Evolutionary conservation across 2,888 invertebrate species (phyloP).

Genomic region (Mechanitis mazaeus): DNA sequence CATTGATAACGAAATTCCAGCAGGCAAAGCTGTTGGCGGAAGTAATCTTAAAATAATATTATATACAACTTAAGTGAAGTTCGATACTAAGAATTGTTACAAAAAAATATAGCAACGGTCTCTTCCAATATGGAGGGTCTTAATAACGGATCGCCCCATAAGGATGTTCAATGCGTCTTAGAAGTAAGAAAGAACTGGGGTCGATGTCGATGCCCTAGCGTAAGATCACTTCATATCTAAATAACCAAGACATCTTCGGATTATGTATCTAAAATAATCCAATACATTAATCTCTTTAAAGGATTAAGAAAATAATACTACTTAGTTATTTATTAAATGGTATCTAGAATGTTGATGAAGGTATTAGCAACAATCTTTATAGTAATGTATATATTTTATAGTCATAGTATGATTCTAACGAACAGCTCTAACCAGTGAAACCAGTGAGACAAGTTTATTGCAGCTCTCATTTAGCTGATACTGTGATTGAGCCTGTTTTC

Average conservation of each 20-base stretch:
- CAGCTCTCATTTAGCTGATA: constrained; percentile 35
- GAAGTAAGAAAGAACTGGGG: constrained; percentile 16
- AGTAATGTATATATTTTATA: constrained; percentile 8
- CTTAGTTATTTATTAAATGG: no score
- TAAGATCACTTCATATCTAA: constrained; percentile 14
- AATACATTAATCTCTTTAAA: no score
- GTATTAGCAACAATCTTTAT: no score
- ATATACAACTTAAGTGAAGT: no score
- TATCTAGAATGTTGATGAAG: no score
- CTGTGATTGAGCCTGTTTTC: constrained; percentile 34
- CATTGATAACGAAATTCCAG: no score
- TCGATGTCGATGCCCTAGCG: constrained; percentile 42
- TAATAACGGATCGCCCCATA: constrained; percentile 62
- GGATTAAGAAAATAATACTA: no score
- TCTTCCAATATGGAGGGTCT: constrained; percentile 62
- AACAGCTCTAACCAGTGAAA: constrained; percentile 34
- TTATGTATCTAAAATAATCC: neutral
- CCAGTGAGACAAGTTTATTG: constrained; percentile 42
- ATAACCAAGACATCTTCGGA: constrained; percentile 5
- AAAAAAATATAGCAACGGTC: constrained; percentile 39
- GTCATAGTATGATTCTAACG: constrained; percentile 26
- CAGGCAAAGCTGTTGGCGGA: no score
- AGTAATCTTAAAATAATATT: neutral
- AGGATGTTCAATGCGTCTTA: constrained; percentile 33
- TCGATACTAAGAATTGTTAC: neutral